A percentile compares a stretch with the other conserved stretches of the same genome.
Evolutionary conservation across 2,888 invertebrate species (phyloP).

Genomic region (Microdon myrmicae): DNA sequence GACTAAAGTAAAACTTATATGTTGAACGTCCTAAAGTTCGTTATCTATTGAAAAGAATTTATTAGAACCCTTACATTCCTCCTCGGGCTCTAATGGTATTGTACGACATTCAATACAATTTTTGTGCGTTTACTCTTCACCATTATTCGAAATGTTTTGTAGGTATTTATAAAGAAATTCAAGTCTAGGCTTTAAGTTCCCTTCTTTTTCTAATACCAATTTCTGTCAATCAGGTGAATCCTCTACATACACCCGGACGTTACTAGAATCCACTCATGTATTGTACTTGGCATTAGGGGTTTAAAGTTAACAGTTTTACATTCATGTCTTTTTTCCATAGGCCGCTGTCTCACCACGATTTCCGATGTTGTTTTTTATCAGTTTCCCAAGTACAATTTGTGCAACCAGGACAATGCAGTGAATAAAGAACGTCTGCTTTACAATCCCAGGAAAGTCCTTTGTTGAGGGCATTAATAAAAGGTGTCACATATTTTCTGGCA

Average conservation of each 20-base stretch:
- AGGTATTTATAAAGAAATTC: conserved; percentile 78
- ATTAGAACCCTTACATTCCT: conserved; percentile 59
- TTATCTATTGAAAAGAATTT: conserved; percentile 84
- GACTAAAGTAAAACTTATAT: conserved; percentile 80
- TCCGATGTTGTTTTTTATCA: conserved; percentile 55
- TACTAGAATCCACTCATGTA: conserved; percentile 72
- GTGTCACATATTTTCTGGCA: conserved; percentile 79
- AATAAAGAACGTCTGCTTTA: conserved; percentile 77
- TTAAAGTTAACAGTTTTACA: conserved; percentile 67
- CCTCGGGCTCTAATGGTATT: conserved; percentile 73
- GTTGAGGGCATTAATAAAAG: conserved; percentile 78
- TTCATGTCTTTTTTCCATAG: conserved; percentile 63
- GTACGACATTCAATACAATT: conserved; percentile 73
- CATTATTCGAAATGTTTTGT: conserved; percentile 68
- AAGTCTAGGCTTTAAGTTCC: conserved; percentile 70
- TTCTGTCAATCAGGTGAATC: conserved; percentile 65
- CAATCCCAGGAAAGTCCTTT: conserved; percentile 75
- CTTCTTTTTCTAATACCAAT: conserved; percentile 72
- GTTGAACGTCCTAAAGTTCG: conserved; percentile 88
- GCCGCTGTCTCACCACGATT: conserved; percentile 69
- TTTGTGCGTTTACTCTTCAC: conserved; percentile 65
- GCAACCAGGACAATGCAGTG: conserved; percentile 85
- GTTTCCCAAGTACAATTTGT: conserved; percentile 72
- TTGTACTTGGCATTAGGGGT: conserved; percentile 70
- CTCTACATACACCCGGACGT: conserved; percentile 69